These are phyloP conservation scores for Arctocebus calabarensis DNA, from an alignment of 2,797 vertebrate species.

Conservation along the genomic window DNA sequence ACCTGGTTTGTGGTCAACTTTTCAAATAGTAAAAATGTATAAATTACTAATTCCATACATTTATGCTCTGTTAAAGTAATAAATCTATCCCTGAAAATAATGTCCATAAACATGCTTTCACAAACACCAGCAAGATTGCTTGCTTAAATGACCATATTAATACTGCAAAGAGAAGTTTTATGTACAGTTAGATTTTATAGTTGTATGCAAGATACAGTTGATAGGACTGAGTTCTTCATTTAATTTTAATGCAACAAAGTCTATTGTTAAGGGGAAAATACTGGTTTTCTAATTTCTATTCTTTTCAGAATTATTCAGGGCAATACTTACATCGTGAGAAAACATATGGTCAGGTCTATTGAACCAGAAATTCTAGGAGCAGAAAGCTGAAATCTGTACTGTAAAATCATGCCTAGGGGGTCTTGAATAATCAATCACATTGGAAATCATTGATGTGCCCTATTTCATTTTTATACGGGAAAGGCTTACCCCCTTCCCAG, in stretches of 20 bases:
- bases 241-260: not conserved
- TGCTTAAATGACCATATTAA: not conserved
- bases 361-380: constrained; percentile 13
- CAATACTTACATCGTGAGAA: not conserved
- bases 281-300: constrained; percentile 7
- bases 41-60: not conserved
- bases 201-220: not conserved
- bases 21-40: not conserved
- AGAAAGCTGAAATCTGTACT: not conserved
- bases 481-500: not conserved
- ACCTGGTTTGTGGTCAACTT: not conserved
- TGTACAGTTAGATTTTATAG: not conserved
- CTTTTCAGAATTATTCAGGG: constrained; percentile 9
- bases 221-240: not conserved
- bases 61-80: not conserved
- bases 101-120: not conserved
- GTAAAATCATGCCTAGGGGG: not conserved
- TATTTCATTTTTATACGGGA: constrained; percentile 60
- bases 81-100: constrained; percentile 7
- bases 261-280: not conserved
- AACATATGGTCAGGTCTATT: not conserved
- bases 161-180: not conserved
- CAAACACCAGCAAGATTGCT: not conserved
- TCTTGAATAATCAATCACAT: constrained; percentile 19
- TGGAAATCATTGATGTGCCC: constrained; percentile 38